Conservation (phyloP, 2,888 invertebrate species). For the Nasonia oneida region DNA sequence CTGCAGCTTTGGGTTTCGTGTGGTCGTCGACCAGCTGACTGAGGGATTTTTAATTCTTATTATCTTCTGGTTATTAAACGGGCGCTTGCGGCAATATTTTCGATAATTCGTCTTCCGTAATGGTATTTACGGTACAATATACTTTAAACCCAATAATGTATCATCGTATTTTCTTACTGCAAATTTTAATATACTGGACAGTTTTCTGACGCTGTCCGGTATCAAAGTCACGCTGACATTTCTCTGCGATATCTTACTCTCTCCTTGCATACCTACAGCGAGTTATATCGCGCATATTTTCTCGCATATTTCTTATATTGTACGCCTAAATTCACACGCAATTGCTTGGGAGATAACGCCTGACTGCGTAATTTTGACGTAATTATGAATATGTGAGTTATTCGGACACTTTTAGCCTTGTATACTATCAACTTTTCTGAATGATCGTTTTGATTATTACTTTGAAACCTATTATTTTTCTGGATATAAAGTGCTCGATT, state of each 20-base stretch:
- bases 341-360: neutral
- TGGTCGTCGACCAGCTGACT: too few relatives aligned
- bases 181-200: neutral
- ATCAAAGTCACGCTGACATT: neutral
- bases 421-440: neutral
- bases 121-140: too few relatives aligned
- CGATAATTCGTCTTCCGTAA: too few relatives aligned
- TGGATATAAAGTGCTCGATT: too few relatives aligned
- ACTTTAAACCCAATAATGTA: too few relatives aligned
- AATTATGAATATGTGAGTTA: neutral
- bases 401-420: neutral
- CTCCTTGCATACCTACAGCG: neutral
- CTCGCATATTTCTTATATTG: neutral
- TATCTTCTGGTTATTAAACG: too few relatives aligned
- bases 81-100: too few relatives aligned
- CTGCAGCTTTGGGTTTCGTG: too few relatives aligned
- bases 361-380: constrained; percentile 8
- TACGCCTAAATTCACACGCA: neutral
- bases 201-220: neutral
- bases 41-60: too few relatives aligned
- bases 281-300: neutral
- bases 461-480: too few relatives aligned
- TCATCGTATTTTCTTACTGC: neutral
- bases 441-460: too few relatives aligned
- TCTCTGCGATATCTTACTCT: neutral